phyloP scores from a whole-genome alignment of 2,113 vertebrate genomes.

The Xenopus laevis region DNA sequence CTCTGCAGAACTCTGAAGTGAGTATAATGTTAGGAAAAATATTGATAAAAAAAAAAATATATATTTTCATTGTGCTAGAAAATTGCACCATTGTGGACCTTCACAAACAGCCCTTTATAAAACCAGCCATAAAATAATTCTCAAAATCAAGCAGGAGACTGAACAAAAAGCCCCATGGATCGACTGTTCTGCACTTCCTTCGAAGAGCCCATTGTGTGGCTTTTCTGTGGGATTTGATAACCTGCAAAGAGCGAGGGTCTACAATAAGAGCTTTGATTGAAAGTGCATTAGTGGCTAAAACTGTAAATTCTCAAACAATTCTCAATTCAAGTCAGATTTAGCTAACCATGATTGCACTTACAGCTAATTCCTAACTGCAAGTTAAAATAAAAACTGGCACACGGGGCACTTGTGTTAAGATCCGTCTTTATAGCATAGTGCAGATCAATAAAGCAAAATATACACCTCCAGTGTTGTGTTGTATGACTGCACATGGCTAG shows the following conservation, averaged over 20 bases:
- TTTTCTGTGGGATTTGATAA: neutral
- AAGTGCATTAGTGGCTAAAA: constrained; percentile 23
- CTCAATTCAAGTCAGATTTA: constrained; percentile 7
- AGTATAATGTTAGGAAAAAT: neutral
- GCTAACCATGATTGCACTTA: neutral
- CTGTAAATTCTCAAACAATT: constrained; percentile 6
- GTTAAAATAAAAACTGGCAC: too few relatives aligned
- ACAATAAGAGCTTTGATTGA: constrained; percentile 12
- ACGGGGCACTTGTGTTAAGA: too few relatives aligned
- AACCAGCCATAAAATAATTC: constrained; percentile 1
- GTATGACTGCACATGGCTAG: too few relatives aligned
- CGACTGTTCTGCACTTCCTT: constrained; percentile 7
- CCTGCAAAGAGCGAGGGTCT: constrained; percentile 4
- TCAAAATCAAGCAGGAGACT: neutral
- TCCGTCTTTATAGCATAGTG: too few relatives aligned
- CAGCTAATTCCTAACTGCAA: neutral
- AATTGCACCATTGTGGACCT: neutral
- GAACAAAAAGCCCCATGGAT: constrained; percentile 14
- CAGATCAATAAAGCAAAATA: too few relatives aligned
- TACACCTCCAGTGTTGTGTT: too few relatives aligned
- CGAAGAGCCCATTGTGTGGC: neutral
- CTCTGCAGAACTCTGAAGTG: neutral
- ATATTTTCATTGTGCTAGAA: constrained; percentile 4
- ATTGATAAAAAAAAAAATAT: neutral
- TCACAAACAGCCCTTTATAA: neutral